Percentiles rank a stretch among this genome's conserved stretches.
Evolutionary conservation across 2,797 vertebrate species (phyloP).

Genomic region (Geotrypetes seraphini): DNA sequence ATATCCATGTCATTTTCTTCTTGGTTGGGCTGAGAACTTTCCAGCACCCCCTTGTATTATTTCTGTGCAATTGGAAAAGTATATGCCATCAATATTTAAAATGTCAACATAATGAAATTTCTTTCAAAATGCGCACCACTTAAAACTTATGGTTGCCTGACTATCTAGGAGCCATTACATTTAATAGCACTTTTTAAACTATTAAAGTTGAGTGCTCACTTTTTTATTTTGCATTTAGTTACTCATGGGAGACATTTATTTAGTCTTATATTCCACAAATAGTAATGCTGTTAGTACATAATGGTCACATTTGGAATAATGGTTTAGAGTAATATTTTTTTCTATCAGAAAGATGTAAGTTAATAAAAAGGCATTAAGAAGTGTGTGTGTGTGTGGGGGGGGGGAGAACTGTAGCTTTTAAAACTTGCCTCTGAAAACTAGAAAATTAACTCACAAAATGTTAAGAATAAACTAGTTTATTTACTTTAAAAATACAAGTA

Average conservation of each 20-base stretch:
- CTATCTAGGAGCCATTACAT: constrained; percentile 59
- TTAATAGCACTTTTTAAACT: constrained; percentile 69
- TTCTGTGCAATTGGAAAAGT: constrained; percentile 29
- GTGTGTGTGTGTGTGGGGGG: constrained; percentile 1
- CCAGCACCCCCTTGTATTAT: no score
- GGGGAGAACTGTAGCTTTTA: no score
- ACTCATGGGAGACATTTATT: constrained; percentile 67
- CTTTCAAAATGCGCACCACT: constrained; percentile 59
- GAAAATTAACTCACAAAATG: no score
- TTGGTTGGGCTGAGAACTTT: no score
- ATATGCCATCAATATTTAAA: constrained; percentile 60
- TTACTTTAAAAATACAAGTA: no score
- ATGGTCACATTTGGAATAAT: constrained; percentile 56
- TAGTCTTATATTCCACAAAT: constrained; percentile 54
- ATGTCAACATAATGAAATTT: constrained; percentile 64
- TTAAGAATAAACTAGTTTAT: no score
- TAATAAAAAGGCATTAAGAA: constrained; percentile 32
- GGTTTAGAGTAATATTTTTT: constrained; percentile 50
- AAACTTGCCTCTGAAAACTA: no score
- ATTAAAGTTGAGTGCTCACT: constrained; percentile 68
- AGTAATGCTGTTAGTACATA: constrained; percentile 48
- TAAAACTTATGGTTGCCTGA: no score
- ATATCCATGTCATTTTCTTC: no score
- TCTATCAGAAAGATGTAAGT: constrained; percentile 34
- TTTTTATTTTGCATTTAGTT: constrained; percentile 73